Evolutionary conservation across 2,888 invertebrate genomes (phyloP).

Genomic region (Perdita meconis): DNA sequence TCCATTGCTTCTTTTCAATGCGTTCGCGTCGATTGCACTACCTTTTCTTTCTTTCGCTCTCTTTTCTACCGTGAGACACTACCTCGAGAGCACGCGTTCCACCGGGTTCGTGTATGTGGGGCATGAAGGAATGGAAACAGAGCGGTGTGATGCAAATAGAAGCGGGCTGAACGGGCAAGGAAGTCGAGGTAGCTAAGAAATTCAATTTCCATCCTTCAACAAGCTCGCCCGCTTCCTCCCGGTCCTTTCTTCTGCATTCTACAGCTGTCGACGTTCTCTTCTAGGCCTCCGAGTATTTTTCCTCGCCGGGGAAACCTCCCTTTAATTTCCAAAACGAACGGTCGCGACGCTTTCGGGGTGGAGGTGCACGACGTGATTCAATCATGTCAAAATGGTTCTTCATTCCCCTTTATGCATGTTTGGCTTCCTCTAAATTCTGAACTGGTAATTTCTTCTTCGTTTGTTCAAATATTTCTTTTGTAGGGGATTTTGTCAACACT

Average conservation of each 20-base stretch:
- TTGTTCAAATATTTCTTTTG: background rate
- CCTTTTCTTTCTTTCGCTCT: background rate
- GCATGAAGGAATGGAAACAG: conserved; percentile 15
- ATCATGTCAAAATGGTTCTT: too few relatives aligned
- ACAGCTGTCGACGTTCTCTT: conserved; percentile 13
- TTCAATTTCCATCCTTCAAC: conserved; percentile 63
- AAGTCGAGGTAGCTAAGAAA: conserved; percentile 53
- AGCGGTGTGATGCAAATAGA: conserved; percentile 38
- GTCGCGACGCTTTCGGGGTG: background rate
- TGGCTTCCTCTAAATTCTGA: background rate
- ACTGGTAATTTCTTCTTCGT: background rate
- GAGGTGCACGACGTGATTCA: background rate
- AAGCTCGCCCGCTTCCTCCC: conserved; percentile 22
- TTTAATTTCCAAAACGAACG: conserved; percentile 11
- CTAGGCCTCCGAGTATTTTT: background rate
- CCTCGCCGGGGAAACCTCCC: background rate
- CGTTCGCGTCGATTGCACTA: conserved; percentile 1
- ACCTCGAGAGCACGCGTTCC: conserved; percentile 1
- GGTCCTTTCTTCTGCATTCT: conserved; percentile 8
- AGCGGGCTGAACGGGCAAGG: conserved; percentile 25
- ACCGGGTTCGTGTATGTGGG: conserved; percentile 8
- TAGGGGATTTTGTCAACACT: background rate
- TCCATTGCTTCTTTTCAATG: conserved; percentile 7
- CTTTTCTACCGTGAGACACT: conserved; percentile 3
- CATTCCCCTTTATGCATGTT: background rate